phyloP scores from a whole-genome alignment of 2,797 vertebrate species.

The Apodemus agrarius region DNA sequence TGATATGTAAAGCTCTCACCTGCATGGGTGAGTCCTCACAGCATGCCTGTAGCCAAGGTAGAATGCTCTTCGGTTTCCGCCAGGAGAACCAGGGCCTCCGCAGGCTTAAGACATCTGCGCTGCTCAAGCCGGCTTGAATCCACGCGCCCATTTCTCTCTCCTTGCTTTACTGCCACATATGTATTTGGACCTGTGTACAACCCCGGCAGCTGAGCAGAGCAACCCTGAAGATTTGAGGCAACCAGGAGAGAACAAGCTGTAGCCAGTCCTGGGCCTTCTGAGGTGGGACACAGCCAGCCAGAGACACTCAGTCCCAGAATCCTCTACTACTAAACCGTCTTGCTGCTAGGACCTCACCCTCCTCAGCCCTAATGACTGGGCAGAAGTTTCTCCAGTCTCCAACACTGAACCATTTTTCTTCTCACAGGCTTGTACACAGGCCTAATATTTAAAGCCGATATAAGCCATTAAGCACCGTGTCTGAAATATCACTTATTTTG shows the following conservation, averaged over 20 bases:
- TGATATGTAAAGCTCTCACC: accelerated
- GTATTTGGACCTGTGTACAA: background rate
- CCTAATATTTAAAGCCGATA: background rate
- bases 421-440: background rate
- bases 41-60: accelerated
- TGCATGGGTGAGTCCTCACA: background rate
- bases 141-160: background rate
- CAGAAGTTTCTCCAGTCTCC: background rate
- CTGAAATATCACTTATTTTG: background rate
- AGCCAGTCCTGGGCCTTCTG: background rate
- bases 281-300: background rate
- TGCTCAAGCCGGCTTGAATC: background rate
- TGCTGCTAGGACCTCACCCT: background rate
- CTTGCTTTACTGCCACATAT: background rate
- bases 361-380: background rate
- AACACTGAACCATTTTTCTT: background rate
- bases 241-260: accelerated
- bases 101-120: background rate
- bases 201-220: background rate
- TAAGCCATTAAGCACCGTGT: background rate
- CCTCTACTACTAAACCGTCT: background rate
- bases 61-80: background rate
- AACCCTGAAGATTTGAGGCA: background rate
- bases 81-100: background rate
- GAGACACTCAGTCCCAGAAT: background rate